Evolutionary conservation across 1,140 invertebrate species (phyloP).

Genomic region (Ptiloglossa arizonensis): DNA sequence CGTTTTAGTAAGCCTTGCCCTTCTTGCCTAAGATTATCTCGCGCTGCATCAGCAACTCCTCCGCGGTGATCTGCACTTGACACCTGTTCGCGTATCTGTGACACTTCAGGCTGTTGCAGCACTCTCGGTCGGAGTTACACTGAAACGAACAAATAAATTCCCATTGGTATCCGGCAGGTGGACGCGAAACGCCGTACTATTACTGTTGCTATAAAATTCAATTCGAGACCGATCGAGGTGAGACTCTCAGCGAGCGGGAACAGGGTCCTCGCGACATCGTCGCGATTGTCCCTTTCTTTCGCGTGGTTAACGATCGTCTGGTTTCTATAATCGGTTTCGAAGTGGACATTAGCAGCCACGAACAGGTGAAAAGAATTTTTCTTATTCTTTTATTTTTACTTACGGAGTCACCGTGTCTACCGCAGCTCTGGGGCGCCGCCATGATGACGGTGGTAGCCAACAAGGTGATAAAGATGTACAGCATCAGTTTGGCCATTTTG

Average conservation of each 20-base stretch:
- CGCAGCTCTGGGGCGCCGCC: slow-evolving; percentile 48
- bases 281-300: background rate
- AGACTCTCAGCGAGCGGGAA: background rate
- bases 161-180: slow-evolving; percentile 16
- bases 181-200: background rate
- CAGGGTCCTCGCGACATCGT: background rate
- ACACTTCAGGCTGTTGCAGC: slow-evolving; percentile 68
- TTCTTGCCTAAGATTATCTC: slow-evolving; percentile 72
- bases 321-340: background rate
- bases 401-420: slow-evolving; percentile 71
- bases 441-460: slow-evolving; percentile 58
- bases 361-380: background rate
- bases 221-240: slow-evolving; percentile 8
- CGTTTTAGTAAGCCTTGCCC: slow-evolving; percentile 66
- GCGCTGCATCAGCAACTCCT: slow-evolving; percentile 69
- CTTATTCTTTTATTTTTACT: slow-evolving; percentile 48
- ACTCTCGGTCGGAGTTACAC: slow-evolving; percentile 61
- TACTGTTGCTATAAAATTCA: slow-evolving; percentile 12
- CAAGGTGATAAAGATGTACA: slow-evolving; percentile 58
- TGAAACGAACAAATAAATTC: slow-evolving; percentile 58
- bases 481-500: slow-evolving; percentile 68
- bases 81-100: slow-evolving; percentile 73
- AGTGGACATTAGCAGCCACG: no score
- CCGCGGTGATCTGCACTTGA: slow-evolving; percentile 75
- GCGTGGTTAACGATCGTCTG: background rate